Base-by-base conservation (phyloP, 2,113 vertebrate species). In the Chionis minor region DNA sequence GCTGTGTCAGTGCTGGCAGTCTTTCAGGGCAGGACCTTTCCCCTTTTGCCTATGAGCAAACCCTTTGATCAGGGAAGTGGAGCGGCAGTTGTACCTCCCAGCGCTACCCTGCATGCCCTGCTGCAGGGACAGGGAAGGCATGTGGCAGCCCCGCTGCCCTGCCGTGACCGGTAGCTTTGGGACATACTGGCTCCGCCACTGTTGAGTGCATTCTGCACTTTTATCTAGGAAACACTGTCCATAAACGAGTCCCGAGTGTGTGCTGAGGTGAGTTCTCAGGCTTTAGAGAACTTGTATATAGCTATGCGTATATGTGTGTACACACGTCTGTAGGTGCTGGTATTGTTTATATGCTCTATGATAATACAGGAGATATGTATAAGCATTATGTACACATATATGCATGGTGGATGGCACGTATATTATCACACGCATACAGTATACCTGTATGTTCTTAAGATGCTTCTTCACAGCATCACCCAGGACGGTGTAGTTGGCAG, bases 241-340 rank as follows among this genome's bases (percentile, higher is more conserved):
- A 1, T 47, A 14, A 82, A 27, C 18, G 24, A 24, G 14, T 20
- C 58, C 27, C 20, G 24, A 52, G 35, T 26, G 35, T 22, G 42
- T 47, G 49, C 75, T 27, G 3, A 27, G 40, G 8, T 47, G 42
- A 13, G 12, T n/a, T 88, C 49, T 52, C 0, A 0, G 51, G 19
- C 45, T 67, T 14, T 30, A 26, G 33, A 71, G 28, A 18, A 8
- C 23, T 38, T 0, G 0, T 44, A 0, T 5, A 1, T 23, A 55
- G 32, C 40, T 83, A 42, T 33, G 32, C 15, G 4, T 45, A 0
- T 35, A 8, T 10, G 22, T 24, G 6, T 32, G 7, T 52, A 13
- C 11, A 6, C 16, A 35, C 23, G n/a, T 75, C 13, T 54, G 42
- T 15, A 58, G 67, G 13, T 80, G 35, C 59, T 95, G 65, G 2